Percentiles rank a stretch among this genome's conserved stretches.
Conservation (phyloP, 2,888 invertebrate genomes). For the Archips crataeganus region DNA sequence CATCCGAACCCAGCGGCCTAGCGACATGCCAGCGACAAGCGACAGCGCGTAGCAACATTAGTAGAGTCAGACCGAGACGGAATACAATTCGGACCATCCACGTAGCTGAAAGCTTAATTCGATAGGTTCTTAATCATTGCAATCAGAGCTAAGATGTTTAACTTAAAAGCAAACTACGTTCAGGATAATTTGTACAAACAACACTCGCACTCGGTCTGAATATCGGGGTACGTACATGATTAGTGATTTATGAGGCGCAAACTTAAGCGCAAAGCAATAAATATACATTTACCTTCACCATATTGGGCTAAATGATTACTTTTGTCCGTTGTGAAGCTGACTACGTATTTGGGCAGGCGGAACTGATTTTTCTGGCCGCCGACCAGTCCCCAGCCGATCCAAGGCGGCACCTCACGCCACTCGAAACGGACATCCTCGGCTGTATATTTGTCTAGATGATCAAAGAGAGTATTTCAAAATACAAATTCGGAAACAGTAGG, state of each 20-base stretch:
- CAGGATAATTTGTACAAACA: constrained; percentile 9
- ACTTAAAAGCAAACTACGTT: background rate
- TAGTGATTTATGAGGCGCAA: constrained; percentile 69
- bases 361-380: constrained; percentile 84
- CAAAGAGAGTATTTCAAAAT: constrained; percentile 7
- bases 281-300: constrained; percentile 87
- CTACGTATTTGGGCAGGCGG: constrained; percentile 88
- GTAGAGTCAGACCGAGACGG: constrained; percentile 39
- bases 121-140: background rate
- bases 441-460: constrained; percentile 86
- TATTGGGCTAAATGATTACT: constrained; percentile 87
- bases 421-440: constrained; percentile 86
- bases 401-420: constrained; percentile 86
- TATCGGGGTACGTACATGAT: constrained; percentile 60
- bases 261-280: constrained; percentile 82
- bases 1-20: constrained; percentile 41
- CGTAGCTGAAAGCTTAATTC: background rate
- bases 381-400: constrained; percentile 77
- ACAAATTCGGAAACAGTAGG: background rate
- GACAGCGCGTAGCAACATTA: constrained; percentile 52
- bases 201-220: constrained; percentile 10
- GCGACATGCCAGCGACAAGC: constrained; percentile 59
- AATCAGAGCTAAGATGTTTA: too few species aligned
- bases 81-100: constrained; percentile 12
- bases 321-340: constrained; percentile 86